phyloP scores from a whole-genome alignment of 2,888 invertebrate genomes.

The Campopleginae sp. region DNA sequence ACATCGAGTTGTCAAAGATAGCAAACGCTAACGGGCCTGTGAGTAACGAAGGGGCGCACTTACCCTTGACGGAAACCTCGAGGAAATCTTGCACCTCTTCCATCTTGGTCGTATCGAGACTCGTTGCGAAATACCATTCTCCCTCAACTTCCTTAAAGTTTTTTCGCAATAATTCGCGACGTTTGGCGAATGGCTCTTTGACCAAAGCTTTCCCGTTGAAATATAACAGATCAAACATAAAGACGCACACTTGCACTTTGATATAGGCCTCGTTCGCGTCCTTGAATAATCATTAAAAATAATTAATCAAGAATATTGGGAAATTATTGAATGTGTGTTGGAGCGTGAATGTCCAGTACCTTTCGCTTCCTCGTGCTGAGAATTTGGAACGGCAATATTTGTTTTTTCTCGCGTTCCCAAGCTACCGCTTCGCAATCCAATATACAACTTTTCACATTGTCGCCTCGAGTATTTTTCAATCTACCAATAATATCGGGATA shows the following conservation, averaged over 20 bases:
- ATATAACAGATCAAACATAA: slow-evolving; percentile 97
- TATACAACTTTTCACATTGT: slow-evolving; percentile 91
- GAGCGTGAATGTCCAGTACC: slow-evolving; percentile 84
- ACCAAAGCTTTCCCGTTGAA: slow-evolving; percentile 95
- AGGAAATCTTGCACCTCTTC: slow-evolving; percentile 98
- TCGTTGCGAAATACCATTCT: slow-evolving; percentile 95
- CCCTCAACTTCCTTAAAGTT: slow-evolving; percentile 91
- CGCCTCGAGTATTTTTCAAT: slow-evolving; percentile 86
- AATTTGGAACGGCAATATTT: slow-evolving; percentile 98
- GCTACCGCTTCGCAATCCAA: slow-evolving; percentile 99
- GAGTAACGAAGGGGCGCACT: slow-evolving; percentile 13
- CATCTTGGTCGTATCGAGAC: slow-evolving; percentile 91
- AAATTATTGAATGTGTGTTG: neutral
- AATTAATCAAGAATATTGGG: slow-evolving; percentile 31
- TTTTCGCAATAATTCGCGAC: slow-evolving; percentile 90
- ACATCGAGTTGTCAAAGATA: neutral
- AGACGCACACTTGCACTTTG: slow-evolving; percentile 96
- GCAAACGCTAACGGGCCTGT: neutral
- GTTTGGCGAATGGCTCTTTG: slow-evolving; percentile 89
- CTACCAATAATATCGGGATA: slow-evolving; percentile 97
- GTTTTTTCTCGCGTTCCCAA: slow-evolving; percentile 94
- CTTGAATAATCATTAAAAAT: slow-evolving; percentile 81
- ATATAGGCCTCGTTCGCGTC: slow-evolving; percentile 91
- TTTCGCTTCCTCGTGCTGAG: slow-evolving; percentile 98
- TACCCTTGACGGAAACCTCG: slow-evolving; percentile 96